These are phyloP conservation scores for Salminus brasiliensis DNA, from an alignment of 2,113 vertebrate species.

Conservation along the genomic window DNA sequence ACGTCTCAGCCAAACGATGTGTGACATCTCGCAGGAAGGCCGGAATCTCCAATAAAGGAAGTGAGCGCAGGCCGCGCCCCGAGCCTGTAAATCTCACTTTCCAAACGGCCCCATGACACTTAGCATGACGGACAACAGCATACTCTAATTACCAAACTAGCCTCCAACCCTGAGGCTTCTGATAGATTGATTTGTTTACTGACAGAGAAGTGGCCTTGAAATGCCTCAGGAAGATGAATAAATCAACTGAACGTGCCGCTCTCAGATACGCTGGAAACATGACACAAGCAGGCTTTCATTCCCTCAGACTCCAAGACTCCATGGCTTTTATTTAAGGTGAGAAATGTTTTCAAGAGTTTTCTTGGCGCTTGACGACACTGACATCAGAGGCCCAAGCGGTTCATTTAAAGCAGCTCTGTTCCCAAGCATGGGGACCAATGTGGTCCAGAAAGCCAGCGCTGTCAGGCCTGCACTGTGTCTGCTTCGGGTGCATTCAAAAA, in stretches of 20 bases:
- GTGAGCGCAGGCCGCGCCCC: neutral
- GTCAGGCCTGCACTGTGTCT: neutral
- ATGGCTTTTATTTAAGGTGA: neutral
- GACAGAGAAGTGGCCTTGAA: slow-evolving; percentile 14
- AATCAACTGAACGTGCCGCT: neutral
- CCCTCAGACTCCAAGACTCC: neutral
- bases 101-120: neutral
- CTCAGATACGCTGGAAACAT: neutral
- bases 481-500: neutral
- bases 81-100: slow-evolving; percentile 7
- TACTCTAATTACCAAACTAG: slow-evolving; percentile 29
- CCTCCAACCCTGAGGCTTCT: neutral
- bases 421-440: neutral
- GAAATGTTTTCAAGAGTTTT: neutral
- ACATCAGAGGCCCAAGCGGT: neutral
- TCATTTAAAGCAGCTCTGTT: neutral
- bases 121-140: neutral
- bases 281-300: neutral
- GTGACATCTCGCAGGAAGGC: slow-evolving; percentile 2
- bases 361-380: neutral
- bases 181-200: slow-evolving; percentile 29
- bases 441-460: neutral
- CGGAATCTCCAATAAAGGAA: slow-evolving; percentile 22
- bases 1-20: slow-evolving; percentile 18
- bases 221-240: neutral